Evolutionary conservation across 2,113 vertebrate species (phyloP).

Genomic region (Crotalus helleri): DNA sequence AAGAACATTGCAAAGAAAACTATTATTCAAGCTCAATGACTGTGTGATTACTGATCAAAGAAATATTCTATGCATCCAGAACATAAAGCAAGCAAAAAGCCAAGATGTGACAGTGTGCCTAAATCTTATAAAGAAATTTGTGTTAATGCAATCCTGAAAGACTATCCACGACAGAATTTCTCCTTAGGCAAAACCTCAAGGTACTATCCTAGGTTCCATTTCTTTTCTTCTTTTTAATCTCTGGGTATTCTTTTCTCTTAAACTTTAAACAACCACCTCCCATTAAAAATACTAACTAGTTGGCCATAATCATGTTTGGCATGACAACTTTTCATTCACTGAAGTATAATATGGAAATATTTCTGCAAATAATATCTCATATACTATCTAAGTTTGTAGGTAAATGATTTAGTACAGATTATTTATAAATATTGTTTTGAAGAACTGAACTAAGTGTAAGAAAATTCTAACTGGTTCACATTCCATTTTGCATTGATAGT

Average conservation of each 20-base stretch:
- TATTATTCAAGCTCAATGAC: conserved; percentile 3
- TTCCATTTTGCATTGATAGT: neutral
- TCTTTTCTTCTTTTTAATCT: neutral
- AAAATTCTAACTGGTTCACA: conserved; percentile 30
- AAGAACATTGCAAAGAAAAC: neutral
- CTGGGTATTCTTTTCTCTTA: neutral
- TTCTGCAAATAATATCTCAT: conserved; percentile 3
- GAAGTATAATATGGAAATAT: neutral
- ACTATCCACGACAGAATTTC: conserved; percentile 31
- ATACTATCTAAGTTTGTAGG: neutral
- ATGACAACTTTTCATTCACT: neutral
- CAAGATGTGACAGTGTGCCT: conserved; percentile 8
- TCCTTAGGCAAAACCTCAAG: neutral
- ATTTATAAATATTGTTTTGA: conserved; percentile 18
- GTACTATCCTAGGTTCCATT: neutral
- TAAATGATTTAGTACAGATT: conserved; percentile 8
- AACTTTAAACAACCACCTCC: neutral
- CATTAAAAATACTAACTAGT: neutral
- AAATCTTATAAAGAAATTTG: neutral
- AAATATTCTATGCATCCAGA: conserved; percentile 29
- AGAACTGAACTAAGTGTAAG: neutral
- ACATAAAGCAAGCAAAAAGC: conserved; percentile 46
- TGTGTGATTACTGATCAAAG: conserved; percentile 39
- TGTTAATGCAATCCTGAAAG: conserved; percentile 28
- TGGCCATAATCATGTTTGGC: neutral